Percentiles rank a stretch among this genome's conserved stretches.
Evolutionary conservation across 2,113 vertebrate genomes (phyloP).

Genomic region (Carlito syrichta): DNA sequence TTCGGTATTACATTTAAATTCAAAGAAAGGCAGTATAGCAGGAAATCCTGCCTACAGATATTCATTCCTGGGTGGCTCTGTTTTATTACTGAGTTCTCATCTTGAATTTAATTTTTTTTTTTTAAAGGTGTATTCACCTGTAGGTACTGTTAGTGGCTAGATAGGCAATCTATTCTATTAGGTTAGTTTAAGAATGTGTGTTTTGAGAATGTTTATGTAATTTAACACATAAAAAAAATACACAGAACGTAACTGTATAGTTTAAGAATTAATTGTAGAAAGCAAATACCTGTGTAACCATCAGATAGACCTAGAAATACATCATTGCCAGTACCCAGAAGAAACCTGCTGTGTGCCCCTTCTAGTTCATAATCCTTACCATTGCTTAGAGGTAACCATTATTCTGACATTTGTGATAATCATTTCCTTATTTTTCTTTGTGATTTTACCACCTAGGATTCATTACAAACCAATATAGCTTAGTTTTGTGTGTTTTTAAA

Average conservation of each 20-base stretch:
- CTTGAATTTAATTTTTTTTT: not conserved
- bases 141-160: not conserved
- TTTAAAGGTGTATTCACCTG: not conserved
- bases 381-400: not conserved
- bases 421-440: not conserved
- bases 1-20: slow-evolving; percentile 7
- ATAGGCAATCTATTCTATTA: not conserved
- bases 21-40: not conserved
- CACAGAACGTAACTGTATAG: not conserved
- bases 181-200: not conserved
- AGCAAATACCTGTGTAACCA: not conserved
- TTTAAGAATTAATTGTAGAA: slow-evolving; percentile 19
- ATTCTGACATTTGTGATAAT: not conserved
- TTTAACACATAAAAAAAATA: not conserved
- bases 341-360: not conserved
- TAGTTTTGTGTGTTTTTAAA: slow-evolving; percentile 20
- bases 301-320: not conserved
- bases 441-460: not conserved
- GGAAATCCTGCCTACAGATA: not conserved
- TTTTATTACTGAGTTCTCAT: slow-evolving; percentile 21
- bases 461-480: not conserved
- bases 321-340: not conserved
- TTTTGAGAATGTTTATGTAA: too few relatives aligned
- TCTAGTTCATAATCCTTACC: not conserved
- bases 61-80: not conserved